Percentiles rank a stretch among this genome's conserved stretches.
phyloP scores from a whole-genome alignment of 2,888 invertebrate species.

The Pherbina coryleti region DNA sequence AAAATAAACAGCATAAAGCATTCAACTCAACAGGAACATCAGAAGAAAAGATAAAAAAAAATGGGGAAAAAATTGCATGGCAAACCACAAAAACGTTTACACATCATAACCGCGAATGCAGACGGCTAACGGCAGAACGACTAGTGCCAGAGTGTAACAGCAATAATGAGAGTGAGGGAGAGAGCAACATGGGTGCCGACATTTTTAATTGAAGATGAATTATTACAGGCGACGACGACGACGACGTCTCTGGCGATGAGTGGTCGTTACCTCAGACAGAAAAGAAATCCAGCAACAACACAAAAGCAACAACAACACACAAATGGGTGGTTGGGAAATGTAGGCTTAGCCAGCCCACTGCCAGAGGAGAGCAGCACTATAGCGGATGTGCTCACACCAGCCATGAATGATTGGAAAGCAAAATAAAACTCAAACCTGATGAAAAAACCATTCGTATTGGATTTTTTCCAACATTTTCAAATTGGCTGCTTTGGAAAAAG shows the following conservation, averaged over 20 bases:
- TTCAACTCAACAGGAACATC: slow-evolving; percentile 48
- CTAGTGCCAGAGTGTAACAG: slow-evolving; percentile 9
- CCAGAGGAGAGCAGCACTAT: neutral
- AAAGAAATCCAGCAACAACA: slow-evolving; percentile 25
- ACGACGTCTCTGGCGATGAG: slow-evolving; percentile 29
- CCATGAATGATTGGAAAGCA: neutral
- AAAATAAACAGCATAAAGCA: slow-evolving; percentile 40
- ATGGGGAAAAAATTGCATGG: slow-evolving; percentile 50
- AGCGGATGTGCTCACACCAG: neutral
- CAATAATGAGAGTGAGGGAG: slow-evolving; percentile 36
- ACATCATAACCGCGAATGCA: slow-evolving; percentile 62
- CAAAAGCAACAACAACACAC: neutral
- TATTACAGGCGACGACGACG: slow-evolving; percentile 50
- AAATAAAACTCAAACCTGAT: neutral
- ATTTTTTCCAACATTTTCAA: slow-evolving; percentile 18
- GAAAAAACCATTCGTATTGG: slow-evolving; percentile 28
- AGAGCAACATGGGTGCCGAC: slow-evolving; percentile 60
- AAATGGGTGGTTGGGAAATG: neutral
- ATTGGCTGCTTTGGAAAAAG: slow-evolving; percentile 14
- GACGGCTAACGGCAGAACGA: neutral
- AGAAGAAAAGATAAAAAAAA: slow-evolving; percentile 52
- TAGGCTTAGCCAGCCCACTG: slow-evolving; percentile 9
- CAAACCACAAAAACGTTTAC: slow-evolving; percentile 67
- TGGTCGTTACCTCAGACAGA: slow-evolving; percentile 11
- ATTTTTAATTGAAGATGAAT: slow-evolving; percentile 68